Base-by-base conservation (phyloP, 2,113 vertebrate species). In the Prionailurus bengalensis region DNA sequence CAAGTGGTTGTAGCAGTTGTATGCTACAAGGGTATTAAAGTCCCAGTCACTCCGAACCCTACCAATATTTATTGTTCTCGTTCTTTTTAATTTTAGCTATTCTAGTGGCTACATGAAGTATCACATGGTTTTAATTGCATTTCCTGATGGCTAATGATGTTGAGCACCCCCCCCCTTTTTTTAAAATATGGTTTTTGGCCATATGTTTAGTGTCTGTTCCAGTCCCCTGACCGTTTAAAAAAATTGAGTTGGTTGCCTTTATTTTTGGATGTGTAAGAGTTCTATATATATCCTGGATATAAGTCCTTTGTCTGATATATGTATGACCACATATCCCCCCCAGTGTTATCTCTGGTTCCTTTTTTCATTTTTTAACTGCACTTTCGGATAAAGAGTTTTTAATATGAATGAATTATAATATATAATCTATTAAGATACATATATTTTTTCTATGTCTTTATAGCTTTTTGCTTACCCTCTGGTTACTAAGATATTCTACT, bases 71-170 rank as follows among this genome's bases (percentile, higher is more conserved):
- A 71, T 9, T 16, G 3, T 33, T 71, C 17, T 14, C 71, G 68
- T 61, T 85, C 87, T 88, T 90, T 97, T 88, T 58, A 82, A 70
- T 81, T 93, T 89, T 89, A 92, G 51, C 87, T 31, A 7, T 94
- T 61, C 21, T 85, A 29, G 23, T 80, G 81, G 61, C 92, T 88
- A 65, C 82, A 14, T 68, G 76, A 89, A 93, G 42, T 76, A 31
- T 78, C 70, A 45, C 31, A 71, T 85, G 82, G 65, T 65, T 81
- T 91, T 81, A 79, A 94, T 83, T 84, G 48, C 45, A 85, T 91
- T 97, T 91, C 42, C 90, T 80, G n/a, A 29, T 95, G 70, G 33
- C 51, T 90, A 17, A 51, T 45, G 53, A 73, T 61, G 29, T 23
- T 6, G 25, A 84, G 15, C 63, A 80, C 45, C 45, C 45, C 95